phyloP scores from a whole-genome alignment of 1,140 invertebrate species.

The Ditylenchus dipsaci region DNA sequence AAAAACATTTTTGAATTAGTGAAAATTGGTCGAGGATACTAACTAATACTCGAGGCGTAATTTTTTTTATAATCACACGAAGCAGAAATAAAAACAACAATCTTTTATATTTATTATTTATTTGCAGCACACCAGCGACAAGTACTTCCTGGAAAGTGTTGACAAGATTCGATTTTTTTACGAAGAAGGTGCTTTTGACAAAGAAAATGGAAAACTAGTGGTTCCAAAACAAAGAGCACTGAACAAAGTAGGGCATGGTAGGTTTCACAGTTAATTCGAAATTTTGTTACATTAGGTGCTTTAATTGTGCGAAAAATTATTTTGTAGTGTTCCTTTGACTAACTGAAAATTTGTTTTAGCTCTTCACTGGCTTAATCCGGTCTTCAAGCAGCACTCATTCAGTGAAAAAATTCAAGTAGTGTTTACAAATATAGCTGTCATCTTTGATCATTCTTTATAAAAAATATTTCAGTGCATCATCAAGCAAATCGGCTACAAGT shows the following conservation, averaged over 20 bases:
- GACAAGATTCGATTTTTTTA: slow-evolving; percentile 89
- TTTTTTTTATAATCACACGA: no score
- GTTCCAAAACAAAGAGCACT: slow-evolving; percentile 69
- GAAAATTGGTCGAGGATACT: no score
- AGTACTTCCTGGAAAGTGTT: slow-evolving; percentile 83
- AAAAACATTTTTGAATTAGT: no score
- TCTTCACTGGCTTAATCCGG: slow-evolving; percentile 76
- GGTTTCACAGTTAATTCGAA: background rate
- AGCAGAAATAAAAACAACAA: no score
- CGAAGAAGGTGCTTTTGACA: slow-evolving; percentile 74
- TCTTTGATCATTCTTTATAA: no score
- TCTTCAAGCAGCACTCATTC: slow-evolving; percentile 77
- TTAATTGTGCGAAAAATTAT: slow-evolving; percentile 3
- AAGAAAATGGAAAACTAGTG: slow-evolving; percentile 68
- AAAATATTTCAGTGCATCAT: slow-evolving; percentile 63
- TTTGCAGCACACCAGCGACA: slow-evolving; percentile 51
- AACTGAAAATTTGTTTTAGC: slow-evolving; percentile 61
- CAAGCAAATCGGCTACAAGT: slow-evolving; percentile 68
- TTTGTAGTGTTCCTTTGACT: background rate
- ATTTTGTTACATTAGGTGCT: background rate
- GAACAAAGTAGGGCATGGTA: slow-evolving; percentile 78
- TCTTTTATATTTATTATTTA: no score
- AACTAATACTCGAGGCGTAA: no score
- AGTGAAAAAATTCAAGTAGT: slow-evolving; percentile 73
- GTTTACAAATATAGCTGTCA: background rate